These are phyloP conservation scores for Chironomus striatipennis DNA, from an alignment of 1,140 invertebrate species.

Conservation along the genomic window DNA sequence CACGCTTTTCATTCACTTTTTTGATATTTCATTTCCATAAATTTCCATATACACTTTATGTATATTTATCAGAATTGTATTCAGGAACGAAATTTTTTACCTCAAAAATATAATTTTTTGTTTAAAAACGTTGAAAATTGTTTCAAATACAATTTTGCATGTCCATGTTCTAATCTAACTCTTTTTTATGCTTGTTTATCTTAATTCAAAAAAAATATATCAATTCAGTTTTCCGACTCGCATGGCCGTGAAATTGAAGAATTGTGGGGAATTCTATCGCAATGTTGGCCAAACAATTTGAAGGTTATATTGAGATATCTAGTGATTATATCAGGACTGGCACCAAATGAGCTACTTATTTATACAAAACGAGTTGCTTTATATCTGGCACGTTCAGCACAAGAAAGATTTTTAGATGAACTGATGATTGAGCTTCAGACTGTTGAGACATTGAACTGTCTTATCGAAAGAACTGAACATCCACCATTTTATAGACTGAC, in stretches of 20 bases:
- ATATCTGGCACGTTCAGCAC: conserved; percentile 81
- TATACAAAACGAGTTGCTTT: conserved; percentile 92
- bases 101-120: too few relatives aligned
- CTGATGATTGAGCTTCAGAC: conserved; percentile 95
- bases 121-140: too few relatives aligned
- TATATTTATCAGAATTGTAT: not conserved
- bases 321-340: conserved; percentile 92
- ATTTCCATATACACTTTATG: not conserved
- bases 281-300: conserved; percentile 94
- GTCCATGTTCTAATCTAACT: too few relatives aligned
- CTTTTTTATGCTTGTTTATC: too few relatives aligned
- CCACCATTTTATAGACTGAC: conserved; percentile 94
- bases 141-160: too few relatives aligned
- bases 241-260: conserved; percentile 93
- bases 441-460: conserved; percentile 88
- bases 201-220: too few relatives aligned
- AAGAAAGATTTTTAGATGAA: conserved; percentile 88
- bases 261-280: conserved; percentile 89
- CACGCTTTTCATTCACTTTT: not conserved
- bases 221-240: conserved; percentile 78
- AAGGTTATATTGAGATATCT: conserved; percentile 96
- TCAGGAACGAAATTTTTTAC: too few relatives aligned
- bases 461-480: conserved; percentile 93
- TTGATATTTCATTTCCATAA: not conserved
- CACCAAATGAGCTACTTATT: conserved; percentile 81